Conservation (phyloP, 30 jellyfish, hydroid and myxozoan species). For the Clytia hemisphaerica region DNA sequence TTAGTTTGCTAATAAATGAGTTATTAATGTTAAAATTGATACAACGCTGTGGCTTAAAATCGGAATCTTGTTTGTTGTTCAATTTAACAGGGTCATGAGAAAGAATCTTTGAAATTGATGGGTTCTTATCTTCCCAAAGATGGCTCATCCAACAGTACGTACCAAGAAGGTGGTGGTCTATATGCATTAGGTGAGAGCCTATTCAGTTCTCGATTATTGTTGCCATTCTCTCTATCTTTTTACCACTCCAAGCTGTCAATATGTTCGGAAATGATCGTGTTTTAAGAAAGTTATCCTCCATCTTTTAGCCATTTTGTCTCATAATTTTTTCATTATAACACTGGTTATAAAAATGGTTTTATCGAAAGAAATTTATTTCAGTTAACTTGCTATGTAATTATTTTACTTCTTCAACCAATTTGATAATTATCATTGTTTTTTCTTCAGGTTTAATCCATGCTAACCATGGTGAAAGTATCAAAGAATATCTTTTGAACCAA, state of each 20-base stretch:
- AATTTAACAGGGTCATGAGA: conserved; percentile 82
- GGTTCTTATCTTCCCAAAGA: conserved; percentile 94
- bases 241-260: no score
- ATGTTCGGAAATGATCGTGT: no score
- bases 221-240: not conserved
- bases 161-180: conserved; percentile 98
- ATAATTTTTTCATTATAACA: no score
- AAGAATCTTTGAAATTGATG: conserved; percentile 87
- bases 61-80: not conserved
- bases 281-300: not conserved
- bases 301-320: not conserved
- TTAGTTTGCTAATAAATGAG: no score
- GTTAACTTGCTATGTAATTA: no score
- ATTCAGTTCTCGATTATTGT: not conserved
- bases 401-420: no score
- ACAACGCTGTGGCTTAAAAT: no score
- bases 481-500: conserved; percentile 72
- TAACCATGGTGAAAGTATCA: conserved; percentile 80
- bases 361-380: no score
- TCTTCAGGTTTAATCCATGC: conserved; percentile 83
- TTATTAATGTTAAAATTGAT: no score
- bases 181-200: conserved; percentile 86
- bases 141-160: conserved; percentile 91
- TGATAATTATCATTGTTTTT: not conserved
- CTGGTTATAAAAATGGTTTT: no score